phyloP scores from a whole-genome alignment of 2,113 vertebrate genomes.

The Diphyllodes magnificus region DNA sequence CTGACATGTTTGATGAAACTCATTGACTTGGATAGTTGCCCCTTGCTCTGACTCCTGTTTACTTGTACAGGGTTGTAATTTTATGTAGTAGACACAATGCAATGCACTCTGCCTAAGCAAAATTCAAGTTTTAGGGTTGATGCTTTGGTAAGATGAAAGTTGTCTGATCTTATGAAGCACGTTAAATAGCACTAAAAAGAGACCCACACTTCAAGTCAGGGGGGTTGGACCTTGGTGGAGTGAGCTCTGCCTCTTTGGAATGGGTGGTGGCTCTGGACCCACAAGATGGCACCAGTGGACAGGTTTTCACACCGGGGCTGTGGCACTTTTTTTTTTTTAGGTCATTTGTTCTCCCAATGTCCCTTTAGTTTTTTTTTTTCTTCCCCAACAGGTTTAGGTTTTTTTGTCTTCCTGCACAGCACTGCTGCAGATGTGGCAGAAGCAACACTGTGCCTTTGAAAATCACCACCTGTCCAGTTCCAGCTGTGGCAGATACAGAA shows the following conservation, averaged over 20 bases:
- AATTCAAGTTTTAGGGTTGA: neutral
- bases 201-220: neutral
- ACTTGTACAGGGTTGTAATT: neutral
- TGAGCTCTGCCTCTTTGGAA: neutral
- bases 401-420: neutral
- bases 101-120: neutral
- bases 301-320: neutral
- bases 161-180: neutral
- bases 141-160: neutral
- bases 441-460: neutral
- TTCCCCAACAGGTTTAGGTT: neutral
- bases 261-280: neutral
- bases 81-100: neutral
- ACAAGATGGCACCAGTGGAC: constrained; percentile 47
- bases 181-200: neutral
- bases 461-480: neutral
- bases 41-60: neutral
- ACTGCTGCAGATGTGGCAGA: neutral
- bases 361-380: neutral
- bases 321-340: no score
- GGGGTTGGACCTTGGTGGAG: neutral
- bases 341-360: accelerated
- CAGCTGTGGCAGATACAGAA: neutral
- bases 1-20: neutral
- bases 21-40: neutral